A percentile compares a stretch with the other conserved stretches of the same genome.
These are phyloP conservation scores for Julus scandinavius DNA, from an alignment of 2,888 invertebrate genomes.

Conservation along the genomic window DNA sequence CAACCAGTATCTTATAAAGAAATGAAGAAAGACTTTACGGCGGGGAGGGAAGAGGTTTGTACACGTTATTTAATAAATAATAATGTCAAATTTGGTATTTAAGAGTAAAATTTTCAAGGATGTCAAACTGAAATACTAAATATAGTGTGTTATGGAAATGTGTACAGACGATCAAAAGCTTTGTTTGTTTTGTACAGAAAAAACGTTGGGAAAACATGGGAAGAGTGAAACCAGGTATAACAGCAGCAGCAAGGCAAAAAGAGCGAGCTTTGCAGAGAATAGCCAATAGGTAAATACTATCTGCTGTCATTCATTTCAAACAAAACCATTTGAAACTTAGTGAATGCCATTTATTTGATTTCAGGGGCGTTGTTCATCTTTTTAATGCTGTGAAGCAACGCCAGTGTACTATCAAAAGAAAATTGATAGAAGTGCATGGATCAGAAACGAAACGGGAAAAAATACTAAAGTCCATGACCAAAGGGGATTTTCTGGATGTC, in stretches of 20 bases:
- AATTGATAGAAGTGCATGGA: conserved; percentile 73
- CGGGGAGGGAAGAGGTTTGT: conserved; percentile 53
- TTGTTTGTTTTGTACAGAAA: conserved; percentile 69
- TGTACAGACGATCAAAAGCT: no score
- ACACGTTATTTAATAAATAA: no score
- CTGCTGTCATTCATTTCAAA: not conserved
- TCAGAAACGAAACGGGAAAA: conserved; percentile 82
- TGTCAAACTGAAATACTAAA: no score
- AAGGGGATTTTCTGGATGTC: conserved; percentile 66
- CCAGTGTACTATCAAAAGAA: conserved; percentile 79
- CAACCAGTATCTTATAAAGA: conserved; percentile 43
- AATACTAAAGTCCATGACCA: conserved; percentile 71
- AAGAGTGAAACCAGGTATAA: conserved; percentile 78
- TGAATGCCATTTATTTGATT: no score
- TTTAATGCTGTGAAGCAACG: conserved; percentile 91
- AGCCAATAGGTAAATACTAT: conserved; percentile 75
- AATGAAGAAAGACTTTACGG: conserved; percentile 54
- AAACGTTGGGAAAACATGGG: conserved; percentile 73
- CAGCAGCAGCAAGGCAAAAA: conserved; percentile 78
- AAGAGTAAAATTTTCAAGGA: no score
- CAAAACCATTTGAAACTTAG: not conserved
- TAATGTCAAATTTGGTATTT: no score
- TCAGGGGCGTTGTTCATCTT: conserved; percentile 88
- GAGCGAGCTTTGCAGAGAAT: conserved; percentile 83
- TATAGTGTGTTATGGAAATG: no score